Evolutionary conservation across 2,113 vertebrate species (phyloP), one percentile per base, ranked within the genome.

Genomic region (Oncorhynchus gorbuscha): DNA sequence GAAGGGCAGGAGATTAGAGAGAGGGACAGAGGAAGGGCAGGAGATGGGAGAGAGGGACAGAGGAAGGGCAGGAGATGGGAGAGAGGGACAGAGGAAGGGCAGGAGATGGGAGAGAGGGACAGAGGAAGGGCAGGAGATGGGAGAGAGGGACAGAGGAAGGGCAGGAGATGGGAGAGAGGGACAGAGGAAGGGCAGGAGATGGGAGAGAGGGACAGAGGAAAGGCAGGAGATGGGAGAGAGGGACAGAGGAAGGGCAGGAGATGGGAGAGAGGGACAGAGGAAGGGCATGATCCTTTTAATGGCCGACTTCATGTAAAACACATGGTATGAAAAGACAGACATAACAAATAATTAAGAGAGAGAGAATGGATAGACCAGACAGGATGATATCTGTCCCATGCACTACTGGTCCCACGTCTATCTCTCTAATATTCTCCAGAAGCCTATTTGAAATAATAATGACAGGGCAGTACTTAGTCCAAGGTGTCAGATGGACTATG

Each of bases 301-400:
- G 26, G 64, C n/a, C 30, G 2, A 51, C 49, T 51, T 51, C 4
- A 51, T 51, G 3, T 51, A 59, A 14, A 61, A 12, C 62, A 49
- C 59, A 71, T 76, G 83, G 84, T 84, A 84, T 79, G 81, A 86
- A 84, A 81, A 83, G 59, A 79, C 24, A 39, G 35, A 39, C 35
- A 35, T 32, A 72, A 71, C 79, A 59, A 77, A 76, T 77, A 73
- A 48, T 16, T 1, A 35, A 5, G 45, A 39, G 30, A 68, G 24
- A 14, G 51, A 71, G 74, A 11, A 77, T 62, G 68, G 77, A 78
- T 18, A 2, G n/a, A 20, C 82, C 66, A 68, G 45, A 66, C 70
- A 69, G 78, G 59, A 64, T 9, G 6, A 18, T 3, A 5, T 72
- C 71, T 84, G 65, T 22, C 24, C 74, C 64, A 49, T 77, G 62